phyloP scores from a whole-genome alignment of 1,140 invertebrate species.

The Tribolium madens region DNA sequence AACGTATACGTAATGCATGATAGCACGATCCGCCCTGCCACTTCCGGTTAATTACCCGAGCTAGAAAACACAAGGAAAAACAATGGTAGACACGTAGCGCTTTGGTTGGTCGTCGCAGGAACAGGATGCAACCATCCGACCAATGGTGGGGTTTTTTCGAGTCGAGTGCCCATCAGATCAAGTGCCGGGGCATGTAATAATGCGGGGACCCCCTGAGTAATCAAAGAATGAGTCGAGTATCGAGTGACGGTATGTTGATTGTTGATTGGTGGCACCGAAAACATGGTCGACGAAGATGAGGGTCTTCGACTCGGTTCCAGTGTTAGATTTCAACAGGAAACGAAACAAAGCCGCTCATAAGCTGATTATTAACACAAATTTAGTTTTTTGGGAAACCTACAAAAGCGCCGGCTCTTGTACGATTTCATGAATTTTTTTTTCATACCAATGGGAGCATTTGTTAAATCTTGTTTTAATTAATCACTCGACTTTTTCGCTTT shows the following conservation, averaged over 20 bases:
- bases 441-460: neutral
- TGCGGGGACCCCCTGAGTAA: neutral
- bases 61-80: constrained; percentile 48
- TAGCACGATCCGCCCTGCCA: constrained; percentile 50
- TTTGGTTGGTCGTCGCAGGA: constrained; percentile 50
- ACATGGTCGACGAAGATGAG: constrained; percentile 33
- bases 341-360: constrained; percentile 19
- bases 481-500: neutral
- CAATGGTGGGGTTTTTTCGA: constrained; percentile 50
- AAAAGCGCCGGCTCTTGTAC: neutral
- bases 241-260: constrained; percentile 25
- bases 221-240: constrained; percentile 22
- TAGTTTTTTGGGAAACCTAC: neutral
- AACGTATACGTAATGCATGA: constrained; percentile 43
- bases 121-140: constrained; percentile 48
- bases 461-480: neutral
- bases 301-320: constrained; percentile 39
- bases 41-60: constrained; percentile 54
- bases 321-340: constrained; percentile 40
- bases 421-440: neutral
- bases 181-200: constrained; percentile 19
- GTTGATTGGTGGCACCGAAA: constrained; percentile 26
- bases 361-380: constrained; percentile 26
- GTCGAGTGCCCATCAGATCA: constrained; percentile 49
- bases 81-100: constrained; percentile 48